Evolutionary conservation across 2,888 invertebrate genomes (phyloP).

Genomic region (Lasioglossum leucozonium): DNA sequence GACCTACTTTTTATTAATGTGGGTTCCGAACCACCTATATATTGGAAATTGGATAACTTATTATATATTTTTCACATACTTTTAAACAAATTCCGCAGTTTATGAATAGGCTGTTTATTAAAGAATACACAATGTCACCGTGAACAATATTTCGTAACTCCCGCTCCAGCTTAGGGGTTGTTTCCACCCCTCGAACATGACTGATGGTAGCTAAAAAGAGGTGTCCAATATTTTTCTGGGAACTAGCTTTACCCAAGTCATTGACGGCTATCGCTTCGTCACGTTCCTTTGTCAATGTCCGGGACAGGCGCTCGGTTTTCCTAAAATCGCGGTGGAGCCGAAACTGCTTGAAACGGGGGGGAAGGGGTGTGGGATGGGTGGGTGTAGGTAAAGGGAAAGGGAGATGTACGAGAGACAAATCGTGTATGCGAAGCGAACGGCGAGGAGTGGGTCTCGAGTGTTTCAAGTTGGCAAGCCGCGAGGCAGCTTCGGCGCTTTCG

Average conservation of each 20-base stretch:
- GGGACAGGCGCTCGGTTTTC: not conserved
- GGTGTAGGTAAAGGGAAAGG: not conserved
- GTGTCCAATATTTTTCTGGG: not conserved
- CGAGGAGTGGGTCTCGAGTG: conserved; percentile 51
- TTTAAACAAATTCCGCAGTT: too few relatives aligned
- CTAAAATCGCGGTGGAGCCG: conserved; percentile 11
- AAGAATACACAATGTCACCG: not conserved
- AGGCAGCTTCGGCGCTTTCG: conserved; percentile 68
- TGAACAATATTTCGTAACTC: not conserved
- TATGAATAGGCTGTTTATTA: too few relatives aligned
- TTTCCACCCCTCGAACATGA: not conserved
- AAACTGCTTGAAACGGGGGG: not conserved
- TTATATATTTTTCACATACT: not conserved
- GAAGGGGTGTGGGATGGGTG: not conserved
- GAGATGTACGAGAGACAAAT: conserved; percentile 20
- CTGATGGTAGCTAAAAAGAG: not conserved
- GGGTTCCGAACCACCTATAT: too few relatives aligned
- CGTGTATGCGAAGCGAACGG: conserved; percentile 56
- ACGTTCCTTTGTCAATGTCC: not conserved
- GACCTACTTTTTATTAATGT: too few relatives aligned
- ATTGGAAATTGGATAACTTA: not conserved
- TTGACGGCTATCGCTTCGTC: not conserved
- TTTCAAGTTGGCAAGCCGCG: conserved; percentile 70
- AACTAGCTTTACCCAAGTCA: not conserved
- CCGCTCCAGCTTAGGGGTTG: not conserved